Conservation (phyloP, 2,113 vertebrate species). For the Cynoglossus semilaevis region DNA sequence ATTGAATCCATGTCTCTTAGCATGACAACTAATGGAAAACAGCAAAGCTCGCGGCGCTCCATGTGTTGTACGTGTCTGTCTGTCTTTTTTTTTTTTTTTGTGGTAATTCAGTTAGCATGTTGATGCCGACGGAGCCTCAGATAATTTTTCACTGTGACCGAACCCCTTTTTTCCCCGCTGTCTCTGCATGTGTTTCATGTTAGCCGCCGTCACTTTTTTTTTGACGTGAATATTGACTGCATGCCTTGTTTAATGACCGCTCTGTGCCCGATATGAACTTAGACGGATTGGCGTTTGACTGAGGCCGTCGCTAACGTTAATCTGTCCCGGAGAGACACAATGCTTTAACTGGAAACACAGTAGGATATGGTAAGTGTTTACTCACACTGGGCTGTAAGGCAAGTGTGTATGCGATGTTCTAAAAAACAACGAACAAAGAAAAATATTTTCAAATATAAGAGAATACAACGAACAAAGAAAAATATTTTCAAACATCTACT, state of each 20-base stretch:
- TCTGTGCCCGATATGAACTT: constrained; percentile 37
- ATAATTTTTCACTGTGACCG: constrained; percentile 23
- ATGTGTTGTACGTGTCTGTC: constrained; percentile 22
- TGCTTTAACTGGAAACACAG: constrained; percentile 21
- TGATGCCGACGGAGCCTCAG: constrained; percentile 22
- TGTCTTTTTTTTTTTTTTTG: too few relatives aligned
- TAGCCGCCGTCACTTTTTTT: constrained; percentile 49
- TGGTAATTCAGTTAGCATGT: constrained; percentile 42
- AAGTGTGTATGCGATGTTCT: constrained; percentile 62
- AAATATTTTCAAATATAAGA: background rate
- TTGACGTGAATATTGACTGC: constrained; percentile 48
- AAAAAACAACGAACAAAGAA: constrained; percentile 45
- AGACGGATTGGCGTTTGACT: constrained; percentile 18
- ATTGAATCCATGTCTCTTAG: background rate
- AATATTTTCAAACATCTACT: too few relatives aligned
- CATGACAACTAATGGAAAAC: background rate
- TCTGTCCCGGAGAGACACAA: background rate
- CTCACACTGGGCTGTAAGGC: constrained; percentile 31
- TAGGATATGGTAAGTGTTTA: constrained; percentile 12
- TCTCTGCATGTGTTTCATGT: constrained; percentile 62
- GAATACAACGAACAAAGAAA: too few relatives aligned
- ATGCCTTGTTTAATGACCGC: constrained; percentile 59
- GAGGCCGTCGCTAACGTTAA: background rate
- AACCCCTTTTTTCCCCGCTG: constrained; percentile 30
- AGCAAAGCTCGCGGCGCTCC: constrained; percentile 12